phyloP scores from a whole-genome alignment of 1,140 invertebrate genomes.

The Pseudomyrmex concolor region DNA sequence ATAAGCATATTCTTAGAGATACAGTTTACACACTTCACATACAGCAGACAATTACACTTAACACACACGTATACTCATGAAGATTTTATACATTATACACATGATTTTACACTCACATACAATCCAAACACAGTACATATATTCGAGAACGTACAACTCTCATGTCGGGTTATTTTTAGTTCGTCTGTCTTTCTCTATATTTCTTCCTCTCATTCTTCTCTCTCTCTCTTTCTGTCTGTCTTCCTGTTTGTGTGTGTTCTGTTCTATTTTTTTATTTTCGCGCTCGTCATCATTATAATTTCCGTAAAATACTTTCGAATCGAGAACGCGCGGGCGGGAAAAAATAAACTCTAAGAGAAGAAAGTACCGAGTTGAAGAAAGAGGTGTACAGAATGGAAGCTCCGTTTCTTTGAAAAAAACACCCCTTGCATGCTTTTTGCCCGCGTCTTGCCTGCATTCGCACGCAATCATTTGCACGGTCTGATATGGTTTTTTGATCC shows the following conservation, averaged over 20 bases:
- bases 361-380: slow-evolving; percentile 36
- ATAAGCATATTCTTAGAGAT: slow-evolving; percentile 15
- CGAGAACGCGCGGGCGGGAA: neutral
- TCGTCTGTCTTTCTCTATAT: slow-evolving; percentile 61
- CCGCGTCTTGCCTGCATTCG: slow-evolving; percentile 71
- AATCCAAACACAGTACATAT: neutral
- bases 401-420: slow-evolving; percentile 55
- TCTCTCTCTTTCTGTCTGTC: slow-evolving; percentile 21
- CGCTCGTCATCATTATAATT: slow-evolving; percentile 41
- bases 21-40: slow-evolving; percentile 7
- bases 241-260: neutral
- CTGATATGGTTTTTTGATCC: slow-evolving; percentile 68
- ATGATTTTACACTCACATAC: slow-evolving; percentile 11
- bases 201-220: slow-evolving; percentile 40
- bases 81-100: slow-evolving; percentile 40
- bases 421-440: slow-evolving; percentile 70
- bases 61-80: slow-evolving; percentile 51
- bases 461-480: slow-evolving; percentile 77
- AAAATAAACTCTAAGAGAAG: slow-evolving; percentile 16
- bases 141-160: slow-evolving; percentile 55
- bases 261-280: slow-evolving; percentile 22
- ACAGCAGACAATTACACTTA: slow-evolving; percentile 49
- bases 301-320: slow-evolving; percentile 19
- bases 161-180: slow-evolving; percentile 64
- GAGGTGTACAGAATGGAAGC: slow-evolving; percentile 61